Base-by-base conservation (phyloP, 2,113 vertebrate species). In the Ciconia stormi region DNA sequence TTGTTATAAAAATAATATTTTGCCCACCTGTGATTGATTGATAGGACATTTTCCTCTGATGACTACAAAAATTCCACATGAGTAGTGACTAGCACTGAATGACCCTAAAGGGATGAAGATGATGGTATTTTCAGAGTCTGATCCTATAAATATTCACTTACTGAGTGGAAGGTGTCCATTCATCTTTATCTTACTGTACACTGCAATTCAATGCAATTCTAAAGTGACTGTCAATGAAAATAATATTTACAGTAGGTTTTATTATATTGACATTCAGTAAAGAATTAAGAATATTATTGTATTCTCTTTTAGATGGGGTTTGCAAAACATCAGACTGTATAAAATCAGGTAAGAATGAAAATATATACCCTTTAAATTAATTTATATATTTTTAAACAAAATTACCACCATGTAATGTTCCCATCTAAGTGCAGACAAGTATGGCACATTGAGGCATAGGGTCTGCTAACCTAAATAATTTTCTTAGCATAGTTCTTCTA, bases 321-420 rank as follows among this genome's bases (percentile, higher is more conserved):
- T 99, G 99, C 97, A 99, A 99, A 92, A 98, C 99, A 34, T 97
- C 99, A 84, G 99, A 99, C 93, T 99, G 99, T 96, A 99, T 99
- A 95, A 98, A 98, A 91, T 99, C 99, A 98, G 99, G 99, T 99
- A 98, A 99, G 98, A 87, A 87, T 38, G 8, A 88, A 92, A 82
- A 82, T 79, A 52, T 12, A 6, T 9, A 23, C n/a, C 21, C 87
- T 92, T 67, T 6, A 20, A 81, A 74, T 53, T 26, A 19, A 73
- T 83, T 10, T 67, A 7, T 49, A 10, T 44, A 15, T 46, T 87
- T 81, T 59, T 26, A 71, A 56, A 55, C 42, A 40, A 40, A 89
- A 58, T 11, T 12, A 16, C 25, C 40, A 8, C 21, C 8, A 7
- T 1, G 2, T 25, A 62, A 44, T 12, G 32, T 38, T 74, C n/a